Base-by-base conservation (phyloP, 2,888 invertebrate species). In the Melanotus villosus region DNA sequence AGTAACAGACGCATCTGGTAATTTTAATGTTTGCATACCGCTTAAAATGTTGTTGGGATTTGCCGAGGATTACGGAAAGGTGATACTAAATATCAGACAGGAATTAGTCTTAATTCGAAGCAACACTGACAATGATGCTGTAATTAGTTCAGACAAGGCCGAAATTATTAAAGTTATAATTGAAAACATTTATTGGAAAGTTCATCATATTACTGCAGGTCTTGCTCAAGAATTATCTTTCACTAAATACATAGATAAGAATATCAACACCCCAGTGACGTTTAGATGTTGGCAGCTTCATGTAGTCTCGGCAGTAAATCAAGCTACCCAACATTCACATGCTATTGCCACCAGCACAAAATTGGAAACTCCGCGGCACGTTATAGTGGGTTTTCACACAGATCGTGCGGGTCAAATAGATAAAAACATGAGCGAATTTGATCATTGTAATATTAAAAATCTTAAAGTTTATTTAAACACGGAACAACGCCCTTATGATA, bases 1-100 rank as follows among this genome's bases (percentile, higher is more conserved):
- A 16, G 21, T 75, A 36, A 56, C 59, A 0, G 56, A 76, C 57
- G 62, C 41, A 21, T 23, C 67, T 23, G 78, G 77, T 9, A 14
- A 60, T 26, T 45, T 58, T 21, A 54, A 14, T 38, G 52, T 59
- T 7, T 65, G 64, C n/a, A 32, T 67, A 10, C 70, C 81, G 10
- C 71, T 83, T n/a, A 79, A 76, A 63, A 72, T 74, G 60, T 30
- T 83, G 16, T 63, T 83, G 16, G 82, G 81, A 2, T 83, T 82
- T 74, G 77, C 78, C 38, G 81, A 82, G 71, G 80, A 84, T 72
- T 84, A 80, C 68, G 78, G 77, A 34, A 81, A 80, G 75, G 79
- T 83, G 54, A 74, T 83, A 59, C 71, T 83, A 0, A 84, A 84
- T 72, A 77, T 78, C 63, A 81, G 80, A 76, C 83, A 84, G 78